Evolutionary conservation across 92 coral and sea anemone genomes (phyloP).

Genomic region (Epizoanthus rinbou): DNA sequence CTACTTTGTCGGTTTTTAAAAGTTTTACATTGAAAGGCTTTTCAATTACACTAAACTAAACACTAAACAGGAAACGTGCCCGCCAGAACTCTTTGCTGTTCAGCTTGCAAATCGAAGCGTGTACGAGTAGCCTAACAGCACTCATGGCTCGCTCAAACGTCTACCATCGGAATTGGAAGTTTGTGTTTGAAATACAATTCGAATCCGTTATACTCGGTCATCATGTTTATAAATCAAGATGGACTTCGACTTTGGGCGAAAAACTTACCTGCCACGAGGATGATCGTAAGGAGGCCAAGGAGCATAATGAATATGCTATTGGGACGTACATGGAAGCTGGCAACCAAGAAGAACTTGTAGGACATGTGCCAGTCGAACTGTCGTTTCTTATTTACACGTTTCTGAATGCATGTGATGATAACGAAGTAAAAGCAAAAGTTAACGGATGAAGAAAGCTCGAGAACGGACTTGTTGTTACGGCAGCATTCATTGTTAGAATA

Average conservation of each 20-base stretch:
- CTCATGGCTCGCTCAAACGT: slow-evolving; percentile 50
- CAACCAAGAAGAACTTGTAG: background rate
- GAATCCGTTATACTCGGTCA: slow-evolving; percentile 55
- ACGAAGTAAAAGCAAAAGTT: slow-evolving; percentile 31
- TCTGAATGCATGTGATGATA: slow-evolving; percentile 41
- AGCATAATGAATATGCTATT: slow-evolving; percentile 39
- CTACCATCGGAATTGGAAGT: slow-evolving; percentile 45
- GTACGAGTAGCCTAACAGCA: background rate
- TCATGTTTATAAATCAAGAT: slow-evolving; percentile 46
- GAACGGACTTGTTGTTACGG: background rate
- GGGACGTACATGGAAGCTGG: slow-evolving; percentile 40
- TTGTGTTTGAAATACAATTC: slow-evolving; percentile 61
- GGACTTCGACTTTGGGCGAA: slow-evolving; percentile 58
- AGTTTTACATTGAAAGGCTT: slow-evolving; percentile 15
- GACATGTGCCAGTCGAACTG: slow-evolving; percentile 35
- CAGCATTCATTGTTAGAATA: slow-evolving; percentile 42
- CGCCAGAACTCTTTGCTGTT: slow-evolving; percentile 37
- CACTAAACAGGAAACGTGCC: slow-evolving; percentile 33
- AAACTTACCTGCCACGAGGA: slow-evolving; percentile 50
- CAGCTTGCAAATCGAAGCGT: slow-evolving; percentile 23
- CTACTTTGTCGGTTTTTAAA: slow-evolving; percentile 23
- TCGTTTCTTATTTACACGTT: slow-evolving; percentile 49
- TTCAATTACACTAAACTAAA: background rate
- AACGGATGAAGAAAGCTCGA: slow-evolving; percentile 35
- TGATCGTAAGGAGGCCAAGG: slow-evolving; percentile 49